Evolutionary conservation across 2,888 invertebrate species (phyloP).

Genomic region (Perizoma flavofasciatum): DNA sequence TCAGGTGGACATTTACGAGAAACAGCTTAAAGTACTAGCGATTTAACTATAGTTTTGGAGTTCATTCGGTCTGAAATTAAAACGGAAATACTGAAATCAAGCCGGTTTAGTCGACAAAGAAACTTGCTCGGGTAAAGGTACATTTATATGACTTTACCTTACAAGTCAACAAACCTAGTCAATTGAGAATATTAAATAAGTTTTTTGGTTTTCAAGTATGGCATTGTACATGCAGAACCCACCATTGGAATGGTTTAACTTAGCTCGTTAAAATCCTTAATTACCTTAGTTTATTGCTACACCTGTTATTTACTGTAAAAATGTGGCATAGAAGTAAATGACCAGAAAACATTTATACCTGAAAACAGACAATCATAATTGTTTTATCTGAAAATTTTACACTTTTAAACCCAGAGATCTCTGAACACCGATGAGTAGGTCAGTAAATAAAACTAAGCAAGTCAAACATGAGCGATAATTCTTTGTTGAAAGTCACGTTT

Average conservation of each 20-base stretch:
- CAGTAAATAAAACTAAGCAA: background rate
- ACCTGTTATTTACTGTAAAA: background rate
- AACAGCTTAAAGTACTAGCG: slow-evolving; percentile 54
- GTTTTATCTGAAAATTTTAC: too few relatives aligned
- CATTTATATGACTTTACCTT: too few relatives aligned
- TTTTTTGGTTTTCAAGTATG: background rate
- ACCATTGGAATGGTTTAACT: background rate
- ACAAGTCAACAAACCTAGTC: too few relatives aligned
- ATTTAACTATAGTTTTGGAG: slow-evolving; percentile 46
- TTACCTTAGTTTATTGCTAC: slow-evolving; percentile 11
- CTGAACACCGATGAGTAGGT: too few relatives aligned
- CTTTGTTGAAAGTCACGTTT: slow-evolving; percentile 3
- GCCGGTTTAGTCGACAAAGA: slow-evolving; percentile 9
- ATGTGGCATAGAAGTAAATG: slow-evolving; percentile 11
- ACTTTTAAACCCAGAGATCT: too few relatives aligned
- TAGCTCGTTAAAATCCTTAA: slow-evolving; percentile 7
- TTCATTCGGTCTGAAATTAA: slow-evolving; percentile 29
- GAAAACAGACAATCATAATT: background rate
- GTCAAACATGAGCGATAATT: slow-evolving; percentile 8
- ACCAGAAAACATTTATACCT: slow-evolving; percentile 10
- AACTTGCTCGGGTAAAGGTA: background rate
- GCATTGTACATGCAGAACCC: background rate
- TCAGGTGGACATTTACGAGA: slow-evolving; percentile 67
- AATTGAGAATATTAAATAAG: too few relatives aligned
- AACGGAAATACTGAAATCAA: slow-evolving; percentile 13